These are phyloP conservation scores for Neoscelio sp. DNA, from an alignment of 2,888 invertebrate genomes.

Conservation along the genomic window DNA sequence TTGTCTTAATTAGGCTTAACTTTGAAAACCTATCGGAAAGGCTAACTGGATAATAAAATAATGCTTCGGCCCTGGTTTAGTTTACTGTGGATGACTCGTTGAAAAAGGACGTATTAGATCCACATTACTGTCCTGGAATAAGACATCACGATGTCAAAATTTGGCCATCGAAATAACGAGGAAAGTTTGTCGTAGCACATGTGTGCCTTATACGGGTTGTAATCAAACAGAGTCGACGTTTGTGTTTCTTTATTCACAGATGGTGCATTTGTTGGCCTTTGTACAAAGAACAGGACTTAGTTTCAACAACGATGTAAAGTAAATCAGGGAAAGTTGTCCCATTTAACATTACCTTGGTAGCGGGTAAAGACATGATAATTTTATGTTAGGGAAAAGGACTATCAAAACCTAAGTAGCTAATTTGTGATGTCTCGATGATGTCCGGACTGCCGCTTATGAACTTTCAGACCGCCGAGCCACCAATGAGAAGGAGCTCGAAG, in stretches of 20 bases:
- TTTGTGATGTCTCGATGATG: no score
- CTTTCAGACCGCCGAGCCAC: no score
- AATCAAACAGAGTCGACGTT: constrained; percentile 27
- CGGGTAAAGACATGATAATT: constrained; percentile 26
- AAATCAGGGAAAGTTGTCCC: constrained; percentile 38
- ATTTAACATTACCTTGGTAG: constrained; percentile 45
- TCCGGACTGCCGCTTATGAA: no score
- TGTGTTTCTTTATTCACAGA: constrained; percentile 26
- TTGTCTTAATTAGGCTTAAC: no score
- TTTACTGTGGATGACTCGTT: no score
- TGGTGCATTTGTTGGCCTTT: constrained; percentile 29
- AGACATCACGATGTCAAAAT: constrained; percentile 22
- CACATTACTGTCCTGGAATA: constrained; percentile 15
- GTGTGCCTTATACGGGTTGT: constrained; percentile 17
- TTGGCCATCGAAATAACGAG: constrained; percentile 10
- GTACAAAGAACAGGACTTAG: constrained; percentile 23
- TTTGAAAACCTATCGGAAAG: no score
- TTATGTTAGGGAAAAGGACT: no score
- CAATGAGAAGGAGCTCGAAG: no score
- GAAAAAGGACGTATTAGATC: no score
- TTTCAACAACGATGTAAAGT: constrained; percentile 24
- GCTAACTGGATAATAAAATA: no score
- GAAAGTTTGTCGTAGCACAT: neutral
- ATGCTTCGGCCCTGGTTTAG: no score
- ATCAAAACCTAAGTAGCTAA: no score